Evolutionary conservation across 1,140 invertebrate genomes (phyloP).

Genomic region (Pogonomyrmex barbatus): DNA sequence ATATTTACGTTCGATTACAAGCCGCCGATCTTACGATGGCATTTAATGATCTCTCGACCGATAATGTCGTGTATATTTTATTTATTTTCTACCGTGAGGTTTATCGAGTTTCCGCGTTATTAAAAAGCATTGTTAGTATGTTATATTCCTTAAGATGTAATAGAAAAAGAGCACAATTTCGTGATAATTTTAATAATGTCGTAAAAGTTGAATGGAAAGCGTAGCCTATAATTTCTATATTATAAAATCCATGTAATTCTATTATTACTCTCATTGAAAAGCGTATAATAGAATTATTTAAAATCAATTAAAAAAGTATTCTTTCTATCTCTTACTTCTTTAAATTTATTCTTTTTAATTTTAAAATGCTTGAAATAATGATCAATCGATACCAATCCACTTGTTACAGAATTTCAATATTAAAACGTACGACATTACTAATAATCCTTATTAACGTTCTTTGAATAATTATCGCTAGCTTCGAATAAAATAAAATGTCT

Average conservation of each 20-base stretch:
- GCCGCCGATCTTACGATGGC: neutral
- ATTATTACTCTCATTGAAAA: neutral
- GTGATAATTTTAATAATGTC: neutral
- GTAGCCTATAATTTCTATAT: neutral
- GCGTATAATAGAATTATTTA: conserved; percentile 10
- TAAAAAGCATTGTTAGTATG: neutral
- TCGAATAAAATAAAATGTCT: neutral
- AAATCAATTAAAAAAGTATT: neutral
- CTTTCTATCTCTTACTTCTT: neutral
- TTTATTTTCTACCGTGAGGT: neutral
- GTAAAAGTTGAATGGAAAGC: neutral
- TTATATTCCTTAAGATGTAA: too few relatives aligned
- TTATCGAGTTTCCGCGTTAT: neutral
- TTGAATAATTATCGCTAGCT: neutral
- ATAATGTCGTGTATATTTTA: neutral
- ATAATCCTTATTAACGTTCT: conserved; percentile 17
- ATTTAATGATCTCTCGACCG: neutral
- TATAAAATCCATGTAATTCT: neutral
- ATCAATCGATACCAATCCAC: conserved; percentile 2
- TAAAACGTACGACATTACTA: conserved; percentile 5
- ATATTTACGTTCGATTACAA: conserved; percentile 42
- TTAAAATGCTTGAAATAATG: conserved; percentile 26
- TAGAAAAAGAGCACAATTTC: neutral
- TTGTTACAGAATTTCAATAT: conserved; percentile 40
- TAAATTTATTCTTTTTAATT: conserved; percentile 6